Evolutionary conservation across 1,140 invertebrate species (phyloP).

Genomic region (Hyposmocoma kahamanoa): DNA sequence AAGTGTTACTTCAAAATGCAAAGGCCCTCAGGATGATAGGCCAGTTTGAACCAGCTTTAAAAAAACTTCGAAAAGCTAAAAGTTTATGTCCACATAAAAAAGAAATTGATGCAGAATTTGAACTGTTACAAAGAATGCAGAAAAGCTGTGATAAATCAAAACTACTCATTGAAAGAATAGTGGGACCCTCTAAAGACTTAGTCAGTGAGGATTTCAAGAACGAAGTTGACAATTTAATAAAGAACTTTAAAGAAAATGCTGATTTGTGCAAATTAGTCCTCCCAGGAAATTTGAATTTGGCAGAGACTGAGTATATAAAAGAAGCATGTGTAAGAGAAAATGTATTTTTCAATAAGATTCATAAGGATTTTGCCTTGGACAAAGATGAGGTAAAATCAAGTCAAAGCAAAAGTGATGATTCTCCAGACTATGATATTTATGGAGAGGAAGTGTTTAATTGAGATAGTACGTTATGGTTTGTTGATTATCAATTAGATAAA

Average conservation of each 20-base stretch:
- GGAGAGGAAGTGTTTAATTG: too few relatives aligned
- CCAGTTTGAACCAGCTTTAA: constrained; percentile 49
- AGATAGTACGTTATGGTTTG: too few relatives aligned
- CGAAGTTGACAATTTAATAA: constrained; percentile 49
- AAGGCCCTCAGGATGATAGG: constrained; percentile 75
- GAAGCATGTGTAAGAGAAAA: constrained; percentile 46
- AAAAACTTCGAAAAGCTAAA: constrained; percentile 44
- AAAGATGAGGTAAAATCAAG: constrained; percentile 18
- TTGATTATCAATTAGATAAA: too few relatives aligned
- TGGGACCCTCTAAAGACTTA: constrained; percentile 8
- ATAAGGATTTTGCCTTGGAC: constrained; percentile 31
- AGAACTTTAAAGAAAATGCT: constrained; percentile 49
- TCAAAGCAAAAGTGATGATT: constrained; percentile 7
- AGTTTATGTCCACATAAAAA: constrained; percentile 33
- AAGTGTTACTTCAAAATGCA: constrained; percentile 77
- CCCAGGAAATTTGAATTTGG: constrained; percentile 35
- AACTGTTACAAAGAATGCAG: constrained; percentile 29
- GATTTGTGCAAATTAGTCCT: constrained; percentile 42
- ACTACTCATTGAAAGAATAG: constrained; percentile 15
- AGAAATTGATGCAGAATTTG: constrained; percentile 38
- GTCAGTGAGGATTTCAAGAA: constrained; percentile 49
- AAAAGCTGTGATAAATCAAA: constrained; percentile 28
- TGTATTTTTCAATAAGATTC: constrained; percentile 41
- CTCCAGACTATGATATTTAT: too few relatives aligned
- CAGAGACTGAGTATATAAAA: constrained; percentile 52